Percentiles rank a stretch among this genome's conserved stretches.
These are phyloP conservation scores for Eilema griseolum DNA, from an alignment of 2,888 invertebrate genomes.

Conservation along the genomic window DNA sequence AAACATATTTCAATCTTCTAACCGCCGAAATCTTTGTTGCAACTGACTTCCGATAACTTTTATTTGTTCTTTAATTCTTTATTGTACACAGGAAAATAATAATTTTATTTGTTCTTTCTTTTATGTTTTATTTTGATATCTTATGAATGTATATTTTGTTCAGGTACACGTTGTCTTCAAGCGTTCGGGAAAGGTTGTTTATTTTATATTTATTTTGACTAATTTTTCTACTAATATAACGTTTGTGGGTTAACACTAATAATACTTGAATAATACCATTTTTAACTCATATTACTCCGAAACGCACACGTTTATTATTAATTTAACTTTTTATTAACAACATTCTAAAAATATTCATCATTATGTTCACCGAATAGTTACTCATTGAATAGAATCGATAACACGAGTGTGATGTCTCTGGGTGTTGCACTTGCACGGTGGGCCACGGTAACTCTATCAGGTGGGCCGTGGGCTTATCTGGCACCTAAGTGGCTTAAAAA, in stretches of 20 bases:
- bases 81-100: too few species aligned
- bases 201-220: constrained; percentile 18
- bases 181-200: constrained; percentile 62
- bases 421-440: too few species aligned
- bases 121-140: neutral
- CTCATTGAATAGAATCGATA: too few species aligned
- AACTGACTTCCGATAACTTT: neutral
- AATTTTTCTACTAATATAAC: constrained; percentile 27
- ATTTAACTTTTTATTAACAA: too few species aligned
- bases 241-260: constrained; percentile 9
- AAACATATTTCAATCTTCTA: constrained; percentile 2
- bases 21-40: neutral
- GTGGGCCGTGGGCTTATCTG: too few species aligned
- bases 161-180: constrained; percentile 69
- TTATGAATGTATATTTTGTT: constrained; percentile 45
- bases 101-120: neutral
- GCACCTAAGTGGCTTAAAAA: too few species aligned
- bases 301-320: too few species aligned
- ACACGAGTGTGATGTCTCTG: too few species aligned
- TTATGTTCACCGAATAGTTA: too few species aligned
- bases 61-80: neutral
- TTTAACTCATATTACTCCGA: neutral
- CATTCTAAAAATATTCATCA: too few species aligned
- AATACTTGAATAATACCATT: neutral
- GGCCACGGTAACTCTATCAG: too few species aligned